A percentile compares a stretch with the other conserved stretches of the same genome.
phyloP scores from a whole-genome alignment of 2,113 vertebrate species.

The Ceyx cyanopectus region DNA sequence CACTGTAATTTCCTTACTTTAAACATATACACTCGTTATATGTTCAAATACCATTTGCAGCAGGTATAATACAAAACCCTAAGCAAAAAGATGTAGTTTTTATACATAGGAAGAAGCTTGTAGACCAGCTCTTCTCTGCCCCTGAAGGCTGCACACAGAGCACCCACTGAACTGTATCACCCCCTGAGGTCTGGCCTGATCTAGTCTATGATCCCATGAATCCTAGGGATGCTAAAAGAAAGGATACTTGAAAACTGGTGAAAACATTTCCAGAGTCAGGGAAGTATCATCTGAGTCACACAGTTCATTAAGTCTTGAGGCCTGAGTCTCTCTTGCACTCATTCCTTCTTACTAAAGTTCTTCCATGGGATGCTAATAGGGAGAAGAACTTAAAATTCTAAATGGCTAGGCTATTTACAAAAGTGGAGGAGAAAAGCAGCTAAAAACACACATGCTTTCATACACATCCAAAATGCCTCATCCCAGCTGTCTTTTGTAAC shows the following conservation, averaged over 20 bases:
- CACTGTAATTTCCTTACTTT: not conserved
- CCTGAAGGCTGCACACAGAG: not conserved
- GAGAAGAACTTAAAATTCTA: not conserved
- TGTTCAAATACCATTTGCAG: not conserved
- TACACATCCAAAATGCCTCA: not conserved
- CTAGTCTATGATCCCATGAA: not conserved
- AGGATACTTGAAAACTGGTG: not conserved
- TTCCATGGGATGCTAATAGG: not conserved
- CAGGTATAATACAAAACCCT: not conserved
- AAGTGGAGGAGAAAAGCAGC: not conserved
- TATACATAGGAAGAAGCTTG: not conserved
- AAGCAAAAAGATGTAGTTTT: not conserved
- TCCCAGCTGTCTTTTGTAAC: not conserved
- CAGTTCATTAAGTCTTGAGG: not conserved
- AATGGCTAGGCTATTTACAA: not conserved
- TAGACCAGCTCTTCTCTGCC: not conserved
- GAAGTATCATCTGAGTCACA: not conserved
- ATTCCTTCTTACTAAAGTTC: not conserved
- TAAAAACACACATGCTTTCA: not conserved
- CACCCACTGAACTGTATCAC: not conserved
- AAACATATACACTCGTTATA: not conserved
- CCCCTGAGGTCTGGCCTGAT: not conserved
- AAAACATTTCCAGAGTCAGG: not conserved
- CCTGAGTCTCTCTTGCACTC: not conserved
- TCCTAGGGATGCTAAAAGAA: not conserved